Evolutionary conservation across 2,888 invertebrate species (phyloP), one percentile per base, ranked within the genome.

Genomic region (Cordilura impudica): DNA sequence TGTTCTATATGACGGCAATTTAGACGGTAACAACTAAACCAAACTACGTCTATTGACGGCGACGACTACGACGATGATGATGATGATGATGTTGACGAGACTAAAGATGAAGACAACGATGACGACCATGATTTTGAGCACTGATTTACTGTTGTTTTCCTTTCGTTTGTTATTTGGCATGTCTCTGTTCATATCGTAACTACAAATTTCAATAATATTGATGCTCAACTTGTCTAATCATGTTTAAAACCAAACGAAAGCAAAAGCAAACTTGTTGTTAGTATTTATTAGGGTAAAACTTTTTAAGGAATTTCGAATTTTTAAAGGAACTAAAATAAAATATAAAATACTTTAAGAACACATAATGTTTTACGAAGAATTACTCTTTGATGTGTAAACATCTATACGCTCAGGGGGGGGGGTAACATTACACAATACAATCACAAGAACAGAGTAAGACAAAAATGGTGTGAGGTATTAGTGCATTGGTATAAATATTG

Each of bases 211-310:
- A n/a, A 53, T 49, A 45, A 65, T 43, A 78, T 74, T 29, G 74
- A 60, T 71, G 66, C 78, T 66, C 53, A 78, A 74, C 70, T 78
- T 74, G 70, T 75, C 70, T 78, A 78, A 78, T 78, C 78, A 74
- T 75, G 74, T 78, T 74, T 60, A 65, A 70, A 74, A 45, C 58
- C 63, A 69, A 74, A 54, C 53, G 21, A 49, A 73, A 39, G 49
- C 8, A 45, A 29, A 63, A 23, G 31, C 35, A 39, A 12, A 39
- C 35, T 39, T 39, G 35, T 39, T 39, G 35, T 39, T 39, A 5
- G 12, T 39, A 4, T 39, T 39, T 4, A 39, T 1, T 39, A 39
- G n/a, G 35, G n/a, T n/a, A n/a, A 4, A 35, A 35, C 35, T 10
- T 35, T 2, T 8, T n/a, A n/a, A n/a, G n/a, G n/a, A n/a, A n/a